Evolutionary conservation across 1,140 invertebrate species (phyloP).

Genomic region (Drosophila littoralis): DNA sequence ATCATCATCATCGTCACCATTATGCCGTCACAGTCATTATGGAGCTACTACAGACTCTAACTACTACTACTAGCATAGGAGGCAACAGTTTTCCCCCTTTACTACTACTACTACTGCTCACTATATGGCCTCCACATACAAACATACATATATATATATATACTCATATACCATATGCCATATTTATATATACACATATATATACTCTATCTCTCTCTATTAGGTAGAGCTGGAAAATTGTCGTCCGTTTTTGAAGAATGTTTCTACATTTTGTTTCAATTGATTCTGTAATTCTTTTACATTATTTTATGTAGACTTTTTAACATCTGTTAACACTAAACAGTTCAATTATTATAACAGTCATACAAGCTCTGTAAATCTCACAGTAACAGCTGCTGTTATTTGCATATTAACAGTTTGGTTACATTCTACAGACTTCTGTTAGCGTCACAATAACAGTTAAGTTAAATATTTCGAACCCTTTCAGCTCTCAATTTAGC

Average conservation of each 20-base stretch:
- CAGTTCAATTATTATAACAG: no score
- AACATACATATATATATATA: conserved; percentile 43
- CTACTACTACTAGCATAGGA: conserved; percentile 34
- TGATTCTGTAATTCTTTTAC: neutral
- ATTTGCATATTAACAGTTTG: neutral
- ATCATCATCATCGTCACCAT: conserved; percentile 19
- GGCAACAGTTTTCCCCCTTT: conserved; percentile 19
- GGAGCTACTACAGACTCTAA: conserved; percentile 11
- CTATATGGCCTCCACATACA: conserved; percentile 34
- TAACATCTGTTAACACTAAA: neutral
- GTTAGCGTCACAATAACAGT: neutral
- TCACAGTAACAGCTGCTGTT: neutral
- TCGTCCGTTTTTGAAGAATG: neutral
- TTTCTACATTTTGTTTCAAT: neutral
- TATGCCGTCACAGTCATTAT: conserved; percentile 15
- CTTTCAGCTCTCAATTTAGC: neutral
- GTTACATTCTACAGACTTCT: neutral
- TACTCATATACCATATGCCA: conserved; percentile 64
- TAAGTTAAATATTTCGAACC: neutral
- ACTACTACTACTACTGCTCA: conserved; percentile 51
- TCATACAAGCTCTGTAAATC: no score
- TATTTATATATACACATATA: conserved; percentile 45
- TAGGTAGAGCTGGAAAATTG: conserved; percentile 8
- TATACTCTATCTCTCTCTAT: conserved; percentile 22
- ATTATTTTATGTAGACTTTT: neutral